A percentile compares a stretch with the other conserved stretches of the same genome.
Evolutionary conservation across 2,797 vertebrate genomes (phyloP).

Genomic region (Brotula barbata): DNA sequence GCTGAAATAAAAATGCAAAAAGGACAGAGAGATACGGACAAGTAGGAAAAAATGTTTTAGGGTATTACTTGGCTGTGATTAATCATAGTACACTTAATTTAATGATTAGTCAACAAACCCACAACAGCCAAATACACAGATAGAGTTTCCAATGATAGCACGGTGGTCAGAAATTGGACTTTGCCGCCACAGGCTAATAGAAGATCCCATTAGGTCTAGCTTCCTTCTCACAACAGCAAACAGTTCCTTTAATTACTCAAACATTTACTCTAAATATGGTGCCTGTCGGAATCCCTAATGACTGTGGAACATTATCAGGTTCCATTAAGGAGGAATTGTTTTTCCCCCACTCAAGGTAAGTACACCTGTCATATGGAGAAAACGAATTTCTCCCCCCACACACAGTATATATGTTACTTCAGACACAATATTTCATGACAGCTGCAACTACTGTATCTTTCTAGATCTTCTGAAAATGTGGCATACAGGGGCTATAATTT

Average conservation of each 20-base stretch:
- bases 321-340: constrained; percentile 65
- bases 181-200: constrained; percentile 58
- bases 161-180: constrained; percentile 56
- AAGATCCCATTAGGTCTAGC: constrained; percentile 60
- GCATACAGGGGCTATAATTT: no score
- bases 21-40: constrained; percentile 31
- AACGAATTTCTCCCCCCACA: constrained; percentile 37
- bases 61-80: constrained; percentile 48
- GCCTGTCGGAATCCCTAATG: constrained; percentile 68
- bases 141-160: constrained; percentile 55
- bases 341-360: constrained; percentile 41
- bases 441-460: no score
- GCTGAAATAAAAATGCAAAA: constrained; percentile 43
- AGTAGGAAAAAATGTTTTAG: constrained; percentile 31
- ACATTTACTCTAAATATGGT: constrained; percentile 70
- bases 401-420: constrained; percentile 31
- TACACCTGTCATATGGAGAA: constrained; percentile 12
- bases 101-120: constrained; percentile 43
- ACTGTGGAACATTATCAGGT: constrained; percentile 62
- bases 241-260: constrained; percentile 74
- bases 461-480: no score
- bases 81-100: constrained; percentile 60
- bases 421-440: no score
- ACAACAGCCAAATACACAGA: constrained; percentile 21
- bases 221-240: constrained; percentile 51